Evolutionary conservation across 2,797 vertebrate species (phyloP), one percentile per base, ranked within the genome.

Genomic region (Onychomys arenicola): DNA sequence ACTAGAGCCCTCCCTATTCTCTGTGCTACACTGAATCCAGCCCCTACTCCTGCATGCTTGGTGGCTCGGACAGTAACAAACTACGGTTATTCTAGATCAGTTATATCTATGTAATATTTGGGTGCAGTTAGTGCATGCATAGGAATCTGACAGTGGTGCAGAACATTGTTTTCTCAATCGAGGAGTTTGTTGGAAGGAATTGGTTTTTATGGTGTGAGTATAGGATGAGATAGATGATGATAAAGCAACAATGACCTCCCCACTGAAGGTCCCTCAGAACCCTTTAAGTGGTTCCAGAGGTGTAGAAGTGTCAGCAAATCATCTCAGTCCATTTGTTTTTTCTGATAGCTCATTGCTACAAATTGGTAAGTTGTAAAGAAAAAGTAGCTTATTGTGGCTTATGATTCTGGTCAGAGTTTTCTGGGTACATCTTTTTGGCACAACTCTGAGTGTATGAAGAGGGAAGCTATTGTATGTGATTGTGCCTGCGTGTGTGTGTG

Each of bases 41-140:
- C 8, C 23, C 19, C 14, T 4, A 49, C 14, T 55, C 49, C 23
- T 8, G 34, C 37, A 46, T 59, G 29, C 69, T 14, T 37, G 37
- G 25, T 76, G 10, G 61, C 16, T 83, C 90, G 6, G 21, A 61
- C 88, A 94, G 13, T 6, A 0, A 7, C n/a, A 57, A 2, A 13
- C 59, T 49, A 32, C 6, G 8, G 3, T 85, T 65, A 43, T 67
- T 52, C 46, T 52, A 59, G 52, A 40, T 76, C 40, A 37, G 37
- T 52, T 69, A 25, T 55, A 40, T 40, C 57, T 14, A 1, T 9
- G 2, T 6, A 55, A 19, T n/a, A 11, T 59, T 78, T 77, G 25
- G 76, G 21, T 61, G 2, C 23, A 12, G 5, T 61, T 29, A 0
- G 0, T 0, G 13, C 19, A 17, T 43, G 0, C 37, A 13, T 73